These are phyloP conservation scores for Diacarnus erythraeanus DNA, from an alignment of 37 sponge, comb jelly and placozoan genomes.

Conservation along the genomic window DNA sequence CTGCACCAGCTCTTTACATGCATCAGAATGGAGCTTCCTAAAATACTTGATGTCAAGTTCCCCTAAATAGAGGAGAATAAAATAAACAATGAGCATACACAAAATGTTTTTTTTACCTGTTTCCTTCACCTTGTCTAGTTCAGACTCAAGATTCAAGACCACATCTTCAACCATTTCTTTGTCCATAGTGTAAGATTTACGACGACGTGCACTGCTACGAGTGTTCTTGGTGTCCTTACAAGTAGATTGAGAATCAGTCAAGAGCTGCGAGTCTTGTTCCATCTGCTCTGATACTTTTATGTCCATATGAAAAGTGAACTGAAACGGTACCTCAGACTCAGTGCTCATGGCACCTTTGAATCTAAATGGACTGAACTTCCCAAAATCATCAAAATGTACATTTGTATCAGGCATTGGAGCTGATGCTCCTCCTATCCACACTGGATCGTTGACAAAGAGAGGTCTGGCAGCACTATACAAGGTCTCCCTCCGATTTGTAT, in stretches of 20 bases:
- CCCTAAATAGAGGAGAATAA: background rate
- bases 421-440: slow-evolving; percentile 44
- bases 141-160: slow-evolving; percentile 1
- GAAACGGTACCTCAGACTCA: background rate
- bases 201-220: slow-evolving; percentile 5
- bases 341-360: slow-evolving; percentile 6
- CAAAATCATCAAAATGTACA: slow-evolving; percentile 29
- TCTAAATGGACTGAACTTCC: slow-evolving; percentile 14
- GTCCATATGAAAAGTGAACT: slow-evolving; percentile 2
- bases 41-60: slow-evolving; percentile 36
- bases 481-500: background rate
- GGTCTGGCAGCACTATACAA: background rate
- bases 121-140: background rate
- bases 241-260: background rate
- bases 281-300: background rate
- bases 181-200: background rate
- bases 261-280: background rate
- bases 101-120: background rate
- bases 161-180: background rate
- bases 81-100: background rate
- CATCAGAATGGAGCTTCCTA: slow-evolving; percentile 43
- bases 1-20: background rate
- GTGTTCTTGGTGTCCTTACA: background rate
- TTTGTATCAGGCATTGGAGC: background rate
- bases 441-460: slow-evolving; percentile 20